Percentiles rank a stretch among this genome's conserved stretches.
These are phyloP conservation scores for Rana temporaria DNA, from an alignment of 2,113 vertebrate species.

Conservation along the genomic window DNA sequence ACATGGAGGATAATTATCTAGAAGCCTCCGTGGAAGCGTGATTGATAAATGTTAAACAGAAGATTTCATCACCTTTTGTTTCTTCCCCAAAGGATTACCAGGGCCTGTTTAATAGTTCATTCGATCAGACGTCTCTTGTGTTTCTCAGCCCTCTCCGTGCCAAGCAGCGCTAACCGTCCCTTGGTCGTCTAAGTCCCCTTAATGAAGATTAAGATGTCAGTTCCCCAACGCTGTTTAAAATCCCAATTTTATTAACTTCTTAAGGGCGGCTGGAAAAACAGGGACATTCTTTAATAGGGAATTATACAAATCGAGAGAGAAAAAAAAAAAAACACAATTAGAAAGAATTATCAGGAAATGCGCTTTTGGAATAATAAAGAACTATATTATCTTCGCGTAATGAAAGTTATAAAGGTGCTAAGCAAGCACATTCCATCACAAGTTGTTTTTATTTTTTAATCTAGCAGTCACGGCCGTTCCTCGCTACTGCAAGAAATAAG, in stretches of 20 bases:
- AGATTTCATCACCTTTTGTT: slow-evolving; percentile 79
- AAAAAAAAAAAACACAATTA: slow-evolving; percentile 46
- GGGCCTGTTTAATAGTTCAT: slow-evolving; percentile 87
- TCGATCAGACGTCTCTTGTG: slow-evolving; percentile 76
- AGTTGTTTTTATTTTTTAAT: no score
- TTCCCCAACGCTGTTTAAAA: slow-evolving; percentile 82
- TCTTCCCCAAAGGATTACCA: slow-evolving; percentile 82
- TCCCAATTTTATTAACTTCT: slow-evolving; percentile 89
- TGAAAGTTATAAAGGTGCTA: slow-evolving; percentile 27
- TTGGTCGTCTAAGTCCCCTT: slow-evolving; percentile 90
- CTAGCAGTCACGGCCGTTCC: no score
- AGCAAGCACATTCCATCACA: slow-evolving; percentile 4
- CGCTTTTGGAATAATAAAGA: neutral
- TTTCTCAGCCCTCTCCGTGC: slow-evolving; percentile 76
- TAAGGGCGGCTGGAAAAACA: slow-evolving; percentile 74
- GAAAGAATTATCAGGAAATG: slow-evolving; percentile 34
- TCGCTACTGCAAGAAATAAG: no score
- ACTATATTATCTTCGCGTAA: slow-evolving; percentile 37
- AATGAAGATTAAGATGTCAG: slow-evolving; percentile 99
- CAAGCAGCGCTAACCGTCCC: slow-evolving; percentile 80
- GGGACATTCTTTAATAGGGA: slow-evolving; percentile 63
- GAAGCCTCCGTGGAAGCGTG: slow-evolving; percentile 80
- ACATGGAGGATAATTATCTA: slow-evolving; percentile 77
- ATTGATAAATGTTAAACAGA: slow-evolving; percentile 82
- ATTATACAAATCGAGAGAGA: slow-evolving; percentile 40